A percentile compares a stretch with the other conserved stretches of the same genome.
Conservation (phyloP, 2,797 vertebrate species). For the Alca torda region DNA sequence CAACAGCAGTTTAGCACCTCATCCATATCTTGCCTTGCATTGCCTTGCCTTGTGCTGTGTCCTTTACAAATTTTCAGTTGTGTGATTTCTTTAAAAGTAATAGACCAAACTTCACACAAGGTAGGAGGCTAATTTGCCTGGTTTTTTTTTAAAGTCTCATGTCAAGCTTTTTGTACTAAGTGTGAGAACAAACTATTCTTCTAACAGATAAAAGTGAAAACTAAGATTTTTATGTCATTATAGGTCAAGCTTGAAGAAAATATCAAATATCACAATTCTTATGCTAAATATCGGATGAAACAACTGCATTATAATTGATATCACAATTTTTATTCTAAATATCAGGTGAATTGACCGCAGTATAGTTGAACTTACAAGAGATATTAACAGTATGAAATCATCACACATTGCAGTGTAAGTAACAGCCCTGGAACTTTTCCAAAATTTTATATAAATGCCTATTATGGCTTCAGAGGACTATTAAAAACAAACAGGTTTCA, state of each 20-base stretch:
- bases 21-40: neutral
- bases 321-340: neutral
- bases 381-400: neutral
- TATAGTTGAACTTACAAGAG: neutral
- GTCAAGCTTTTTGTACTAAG: neutral
- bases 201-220: neutral
- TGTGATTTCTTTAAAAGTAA: neutral
- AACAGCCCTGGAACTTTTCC: neutral
- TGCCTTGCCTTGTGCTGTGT: neutral
- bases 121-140: neutral
- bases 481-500: neutral
- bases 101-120: neutral
- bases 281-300: neutral
- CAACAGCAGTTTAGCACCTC: neutral
- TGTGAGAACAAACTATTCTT: neutral
- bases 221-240: neutral
- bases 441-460: neutral
- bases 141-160: neutral
- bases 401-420: neutral
- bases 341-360: accelerated
- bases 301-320: neutral
- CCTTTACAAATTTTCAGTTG: neutral
- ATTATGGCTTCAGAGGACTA: neutral
- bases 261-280: neutral
- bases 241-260: neutral